Percentiles rank a stretch among this genome's conserved stretches.
Evolutionary conservation across 2,797 vertebrate genomes (phyloP).

Genomic region (Chromobotia macracanthus): DNA sequence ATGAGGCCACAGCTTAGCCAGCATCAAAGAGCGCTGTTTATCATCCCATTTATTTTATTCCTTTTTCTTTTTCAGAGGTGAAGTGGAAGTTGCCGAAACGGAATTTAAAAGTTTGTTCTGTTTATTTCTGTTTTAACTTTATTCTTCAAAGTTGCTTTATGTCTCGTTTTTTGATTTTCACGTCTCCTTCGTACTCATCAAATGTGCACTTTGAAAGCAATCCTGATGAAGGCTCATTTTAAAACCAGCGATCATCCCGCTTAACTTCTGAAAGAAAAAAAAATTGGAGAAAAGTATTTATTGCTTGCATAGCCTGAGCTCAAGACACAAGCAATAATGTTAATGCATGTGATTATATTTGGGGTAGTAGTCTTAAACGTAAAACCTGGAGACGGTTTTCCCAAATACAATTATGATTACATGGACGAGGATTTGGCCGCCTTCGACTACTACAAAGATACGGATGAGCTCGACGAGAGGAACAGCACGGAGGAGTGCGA

Average conservation of each 20-base stretch:
- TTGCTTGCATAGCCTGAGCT: background rate
- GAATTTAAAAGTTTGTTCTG: background rate
- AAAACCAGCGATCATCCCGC: background rate
- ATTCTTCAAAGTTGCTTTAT: background rate
- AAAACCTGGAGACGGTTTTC: slow-evolving; percentile 40
- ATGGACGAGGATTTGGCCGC: slow-evolving; percentile 50
- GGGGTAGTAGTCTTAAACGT: slow-evolving; percentile 29
- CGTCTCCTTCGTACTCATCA: background rate
- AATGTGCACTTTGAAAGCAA: background rate
- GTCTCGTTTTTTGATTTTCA: background rate
- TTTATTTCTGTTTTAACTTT: background rate
- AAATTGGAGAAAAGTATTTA: background rate
- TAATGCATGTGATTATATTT: background rate
- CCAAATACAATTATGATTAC: slow-evolving; percentile 54
- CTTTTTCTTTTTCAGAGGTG: background rate
- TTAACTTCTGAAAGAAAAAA: background rate
- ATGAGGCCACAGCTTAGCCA: slow-evolving; percentile 5
- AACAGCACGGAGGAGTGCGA: slow-evolving; percentile 52
- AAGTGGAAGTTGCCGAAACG: background rate
- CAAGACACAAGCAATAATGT: slow-evolving; percentile 27
- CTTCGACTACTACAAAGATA: slow-evolving; percentile 45
- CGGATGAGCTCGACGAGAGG: slow-evolving; percentile 31
- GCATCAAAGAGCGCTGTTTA: background rate
- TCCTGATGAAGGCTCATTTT: background rate
- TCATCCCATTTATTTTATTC: background rate